Conservation (phyloP, 2,113 vertebrate genomes). For the Daubentonia madagascariensis region DNA sequence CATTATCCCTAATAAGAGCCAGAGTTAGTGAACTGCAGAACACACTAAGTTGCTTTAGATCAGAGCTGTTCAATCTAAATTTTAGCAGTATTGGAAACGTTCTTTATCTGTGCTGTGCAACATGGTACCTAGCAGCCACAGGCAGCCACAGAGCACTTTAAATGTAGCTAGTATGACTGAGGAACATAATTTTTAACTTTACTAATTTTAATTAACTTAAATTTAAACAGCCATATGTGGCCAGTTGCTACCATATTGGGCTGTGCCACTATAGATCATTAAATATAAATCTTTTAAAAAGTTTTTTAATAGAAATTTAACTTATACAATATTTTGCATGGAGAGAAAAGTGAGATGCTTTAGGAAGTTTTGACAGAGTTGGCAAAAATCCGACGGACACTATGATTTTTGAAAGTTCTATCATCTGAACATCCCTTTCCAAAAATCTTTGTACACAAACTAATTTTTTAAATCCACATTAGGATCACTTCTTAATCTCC, state of each 20-base stretch:
- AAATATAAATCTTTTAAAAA: background rate
- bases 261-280: background rate
- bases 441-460: background rate
- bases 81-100: background rate
- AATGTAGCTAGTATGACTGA: background rate
- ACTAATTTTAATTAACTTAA: conserved; percentile 11
- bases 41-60: background rate
- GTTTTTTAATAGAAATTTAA: background rate
- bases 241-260: background rate
- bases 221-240: background rate
- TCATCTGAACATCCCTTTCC: background rate
- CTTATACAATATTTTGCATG: background rate
- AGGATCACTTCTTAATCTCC: background rate
- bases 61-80: background rate
- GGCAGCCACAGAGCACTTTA: background rate
- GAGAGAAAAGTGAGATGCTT: background rate
- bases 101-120: background rate
- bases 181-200: background rate
- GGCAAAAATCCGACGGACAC: background rate
- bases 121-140: background rate
- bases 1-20: background rate
- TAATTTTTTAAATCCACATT: background rate
- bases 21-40: background rate
- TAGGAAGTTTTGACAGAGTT: background rate
- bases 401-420: background rate